A percentile compares a stretch with the other conserved stretches of the same genome.
Evolutionary conservation across 2,113 vertebrate genomes (phyloP).

Genomic region (Lampris incognitus): DNA sequence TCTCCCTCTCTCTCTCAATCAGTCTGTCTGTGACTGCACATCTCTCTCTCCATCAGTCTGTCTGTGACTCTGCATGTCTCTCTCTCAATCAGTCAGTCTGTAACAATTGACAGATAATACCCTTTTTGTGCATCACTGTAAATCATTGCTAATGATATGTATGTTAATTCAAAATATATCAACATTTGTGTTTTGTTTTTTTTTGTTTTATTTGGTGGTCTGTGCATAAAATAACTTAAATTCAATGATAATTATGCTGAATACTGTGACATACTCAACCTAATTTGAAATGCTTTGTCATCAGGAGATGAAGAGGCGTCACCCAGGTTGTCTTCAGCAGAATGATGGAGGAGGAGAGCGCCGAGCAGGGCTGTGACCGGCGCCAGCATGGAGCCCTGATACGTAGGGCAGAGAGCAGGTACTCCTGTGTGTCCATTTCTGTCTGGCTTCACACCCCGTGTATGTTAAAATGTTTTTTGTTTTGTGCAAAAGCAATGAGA

Average conservation of each 20-base stretch:
- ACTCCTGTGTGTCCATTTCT: background rate
- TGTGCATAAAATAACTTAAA: too few species aligned
- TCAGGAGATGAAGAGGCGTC: conserved; percentile 69
- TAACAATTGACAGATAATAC: too few species aligned
- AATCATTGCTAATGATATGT: too few species aligned
- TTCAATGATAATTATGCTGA: too few species aligned
- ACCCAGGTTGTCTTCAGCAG: conserved; percentile 39
- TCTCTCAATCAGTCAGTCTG: too few species aligned
- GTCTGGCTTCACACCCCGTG: conserved; percentile 29
- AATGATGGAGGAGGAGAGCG: conserved; percentile 56
- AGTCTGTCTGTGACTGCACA: background rate
- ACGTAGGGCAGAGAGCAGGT: conserved; percentile 62
- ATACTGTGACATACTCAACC: background rate
- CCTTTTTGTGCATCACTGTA: too few species aligned
- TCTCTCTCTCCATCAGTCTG: background rate
- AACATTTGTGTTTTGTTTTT: too few species aligned
- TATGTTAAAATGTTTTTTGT: background rate
- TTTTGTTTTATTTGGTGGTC: too few species aligned
- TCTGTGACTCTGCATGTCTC: too few species aligned
- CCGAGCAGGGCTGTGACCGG: conserved; percentile 57
- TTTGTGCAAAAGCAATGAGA: too few species aligned
- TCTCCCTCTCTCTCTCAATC: background rate
- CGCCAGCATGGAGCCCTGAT: conserved; percentile 72
- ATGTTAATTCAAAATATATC: too few species aligned
- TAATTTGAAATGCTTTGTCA: conserved; percentile 28